Base-by-base conservation (phyloP, 2,888 invertebrate genomes). In the Drosophila austrosaltans region DNA sequence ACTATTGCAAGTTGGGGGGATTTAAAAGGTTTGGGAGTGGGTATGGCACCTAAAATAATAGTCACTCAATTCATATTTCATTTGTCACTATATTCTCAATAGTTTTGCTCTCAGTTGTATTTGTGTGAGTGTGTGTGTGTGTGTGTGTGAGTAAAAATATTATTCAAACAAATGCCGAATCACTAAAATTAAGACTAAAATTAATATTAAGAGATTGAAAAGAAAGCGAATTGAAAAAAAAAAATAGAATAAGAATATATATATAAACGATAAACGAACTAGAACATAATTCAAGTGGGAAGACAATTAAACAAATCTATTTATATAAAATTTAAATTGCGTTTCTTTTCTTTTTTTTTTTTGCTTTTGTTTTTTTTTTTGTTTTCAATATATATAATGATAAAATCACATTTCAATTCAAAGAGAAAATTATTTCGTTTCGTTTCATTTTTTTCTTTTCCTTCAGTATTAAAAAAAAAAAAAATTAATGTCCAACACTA, bases 251-350 rank as follows among this genome's bases (percentile, higher is more conserved):
- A 77, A 77, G 77, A 82, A 76, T 32, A 36, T 20, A 30, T 76
- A 82, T 16, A 83, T 36, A 86, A 87, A 85, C 72, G 36, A 30
- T 83, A 77, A 89, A 86, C 85, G 82, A 82, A 84, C 87, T 76
- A 77, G 76, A 89, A 86, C 82, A 87, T 82, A 85, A 89, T 77
- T 78, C 81, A 89, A 87, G 87, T 28, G 82, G 87, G 87, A 87
- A 85, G 89, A 89, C 86, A 81, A 79, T 82, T 81, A 84, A 87
- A 75, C 61, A 72, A 72, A 36, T 69, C 83, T 81, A 77, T 75
- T 63, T 77, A 71, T 63, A 25, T 69, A 68, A 68, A 69, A 53
- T 42, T 66, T 63, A 79, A 75, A 85, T 82, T 87, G 82, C 86
- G 71, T 74, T 69, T 62, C 56, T 69, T 72, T 76, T 58, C 2